Base-by-base conservation (phyloP, 2,888 invertebrate species). In the Ernsta delagoae region DNA sequence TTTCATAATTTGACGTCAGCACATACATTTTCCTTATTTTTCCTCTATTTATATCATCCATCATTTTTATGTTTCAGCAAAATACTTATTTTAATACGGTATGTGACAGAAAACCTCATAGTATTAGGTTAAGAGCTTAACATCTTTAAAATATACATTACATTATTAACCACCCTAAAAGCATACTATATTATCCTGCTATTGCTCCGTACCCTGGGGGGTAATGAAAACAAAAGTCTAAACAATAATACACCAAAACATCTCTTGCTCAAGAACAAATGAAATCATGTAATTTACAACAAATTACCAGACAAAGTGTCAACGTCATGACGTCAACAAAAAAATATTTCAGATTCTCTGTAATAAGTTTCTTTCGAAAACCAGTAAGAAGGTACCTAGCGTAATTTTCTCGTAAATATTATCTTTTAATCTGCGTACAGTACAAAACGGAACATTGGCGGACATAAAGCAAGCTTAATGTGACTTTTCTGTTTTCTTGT, bases 391-490 rank as follows among this genome's bases (percentile, higher is more conserved):
- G 16, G 1, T n/a, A n/a, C n/a, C n/a, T 56, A 41, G 43, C 64
- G 12, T 43, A 63, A 39, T 65, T 65, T 65, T 65, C 50, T 45
- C 77, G 78, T 79, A 83, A 83, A 83, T 85, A 87, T 84, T 82
- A 81, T 83, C 83, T 85, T 88, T 88, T 88, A 89, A 88, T 89
- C 85, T 86, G 75, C 80, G 82, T 84, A 81, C 80, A 84, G 83
- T 84, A 84, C 86, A 86, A 85, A 87, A 83, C 77, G 81, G 75
- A 78, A 76, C 83, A 81, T 79, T 78, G 79, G 80, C 81, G 81
- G 77, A 84, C 86, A 87, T 89, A 89, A 87, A 88, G 85, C 82
- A 87, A 84, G 81, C 83, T 84, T 84, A 89, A 87, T 88, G 86
- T 87, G 83, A 80, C 80, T 75, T 76, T 85, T 90, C 82, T 83